These are phyloP conservation scores for Glandiceps talaboti DNA, from an alignment of 53 echinoderm and acorn worm species.

Conservation along the genomic window DNA sequence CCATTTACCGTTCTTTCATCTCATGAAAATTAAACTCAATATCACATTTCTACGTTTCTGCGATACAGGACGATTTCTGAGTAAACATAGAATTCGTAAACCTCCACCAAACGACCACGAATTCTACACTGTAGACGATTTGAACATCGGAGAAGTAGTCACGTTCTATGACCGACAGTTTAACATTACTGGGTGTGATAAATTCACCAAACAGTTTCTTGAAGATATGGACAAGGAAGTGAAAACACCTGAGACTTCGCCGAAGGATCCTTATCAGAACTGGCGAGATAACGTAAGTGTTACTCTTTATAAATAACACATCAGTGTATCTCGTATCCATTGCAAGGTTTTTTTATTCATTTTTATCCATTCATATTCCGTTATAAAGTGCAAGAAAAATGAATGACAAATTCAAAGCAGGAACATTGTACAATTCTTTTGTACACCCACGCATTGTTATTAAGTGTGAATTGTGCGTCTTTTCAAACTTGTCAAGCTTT, in stretches of 20 bases:
- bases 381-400: no score
- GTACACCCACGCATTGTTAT: no score
- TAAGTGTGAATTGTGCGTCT: no score
- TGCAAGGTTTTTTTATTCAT: no score
- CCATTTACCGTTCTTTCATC: no score
- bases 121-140: slow-evolving; percentile 85
- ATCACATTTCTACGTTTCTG: neutral
- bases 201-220: slow-evolving; percentile 90
- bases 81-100: slow-evolving; percentile 74
- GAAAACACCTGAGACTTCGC: slow-evolving; percentile 43
- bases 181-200: slow-evolving; percentile 87
- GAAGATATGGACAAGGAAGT: slow-evolving; percentile 64
- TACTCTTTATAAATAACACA: no score
- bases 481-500: no score
- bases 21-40: no score
- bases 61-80: slow-evolving; percentile 60
- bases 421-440: no score
- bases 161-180: slow-evolving; percentile 76
- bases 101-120: slow-evolving; percentile 89
- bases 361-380: no score
- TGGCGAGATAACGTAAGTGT: slow-evolving; percentile 65
- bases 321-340: no score
- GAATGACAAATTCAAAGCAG: no score
- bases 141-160: slow-evolving; percentile 68
- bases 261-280: slow-evolving; percentile 53